Percentiles rank a stretch among this genome's conserved stretches.
These are phyloP conservation scores for Catostomus latipinnis DNA, from an alignment of 2,797 vertebrate species.

Conservation along the genomic window DNA sequence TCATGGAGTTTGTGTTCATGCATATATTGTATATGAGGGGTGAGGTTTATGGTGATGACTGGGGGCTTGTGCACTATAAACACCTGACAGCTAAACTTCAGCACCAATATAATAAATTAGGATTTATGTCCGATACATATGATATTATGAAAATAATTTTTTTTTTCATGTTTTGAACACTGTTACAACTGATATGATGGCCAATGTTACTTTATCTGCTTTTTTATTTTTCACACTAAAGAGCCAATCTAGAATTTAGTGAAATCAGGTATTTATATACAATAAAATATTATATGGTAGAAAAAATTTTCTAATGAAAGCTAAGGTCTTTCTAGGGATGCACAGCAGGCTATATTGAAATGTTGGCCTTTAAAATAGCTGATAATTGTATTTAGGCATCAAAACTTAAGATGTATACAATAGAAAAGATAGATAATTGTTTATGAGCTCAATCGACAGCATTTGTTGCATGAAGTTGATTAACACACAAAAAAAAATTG, in stretches of 20 bases:
- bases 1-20: conserved; percentile 1
- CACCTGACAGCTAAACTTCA: conserved; percentile 11
- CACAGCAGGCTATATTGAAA: too few relatives aligned
- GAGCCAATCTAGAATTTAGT: neutral
- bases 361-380: too few relatives aligned
- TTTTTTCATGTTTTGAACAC: too few relatives aligned
- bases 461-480: too few relatives aligned
- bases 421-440: too few relatives aligned
- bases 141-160: too few relatives aligned
- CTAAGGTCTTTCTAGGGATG: neutral
- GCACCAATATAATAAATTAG: too few relatives aligned
- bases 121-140: too few relatives aligned
- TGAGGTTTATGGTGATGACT: conserved; percentile 52
- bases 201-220: neutral
- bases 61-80: conserved; percentile 23
- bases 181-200: neutral
- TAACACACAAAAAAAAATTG: too few relatives aligned
- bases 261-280: neutral
- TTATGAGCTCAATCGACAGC: too few relatives aligned
- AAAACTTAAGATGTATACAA: too few relatives aligned
- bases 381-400: too few relatives aligned
- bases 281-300: neutral
- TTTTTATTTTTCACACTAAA: neutral
- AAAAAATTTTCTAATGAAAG: neutral
- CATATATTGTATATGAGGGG: conserved; percentile 68